Conservation (phyloP, 2,888 invertebrate species). For the Alloplasta piceator region DNA sequence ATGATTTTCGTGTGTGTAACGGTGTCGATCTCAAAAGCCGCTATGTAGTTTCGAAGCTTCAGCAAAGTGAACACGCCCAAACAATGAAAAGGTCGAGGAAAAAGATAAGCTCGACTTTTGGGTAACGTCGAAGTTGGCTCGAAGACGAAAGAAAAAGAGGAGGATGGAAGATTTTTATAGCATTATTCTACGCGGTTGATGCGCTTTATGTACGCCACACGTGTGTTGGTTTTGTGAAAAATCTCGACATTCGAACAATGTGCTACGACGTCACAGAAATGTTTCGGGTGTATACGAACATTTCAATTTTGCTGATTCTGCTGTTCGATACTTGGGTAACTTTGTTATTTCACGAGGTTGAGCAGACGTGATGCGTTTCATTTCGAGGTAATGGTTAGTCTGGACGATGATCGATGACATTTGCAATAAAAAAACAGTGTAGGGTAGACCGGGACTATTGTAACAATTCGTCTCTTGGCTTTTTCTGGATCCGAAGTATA, state of each 20-base stretch:
- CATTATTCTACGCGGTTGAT: neutral
- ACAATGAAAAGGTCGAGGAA: conserved; percentile 42
- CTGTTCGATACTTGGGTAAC: neutral
- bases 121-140: conserved; percentile 28
- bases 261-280: too few relatives aligned
- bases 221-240: neutral
- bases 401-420: too few relatives aligned
- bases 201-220: neutral
- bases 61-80: conserved; percentile 30
- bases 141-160: neutral
- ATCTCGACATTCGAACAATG: neutral
- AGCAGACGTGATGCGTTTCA: neutral
- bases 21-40: conserved; percentile 29
- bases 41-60: conserved; percentile 30
- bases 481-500: too few relatives aligned
- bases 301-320: neutral
- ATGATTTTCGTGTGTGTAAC: conserved; percentile 21
- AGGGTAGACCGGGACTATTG: too few relatives aligned
- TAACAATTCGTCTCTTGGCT: too few relatives aligned
- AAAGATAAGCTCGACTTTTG: conserved; percentile 39
- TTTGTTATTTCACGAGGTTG: neutral
- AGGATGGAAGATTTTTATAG: neutral
- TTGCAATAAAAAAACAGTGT: neutral
- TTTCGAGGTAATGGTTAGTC: too few relatives aligned
- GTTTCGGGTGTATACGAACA: neutral